phyloP scores from a whole-genome alignment of 1,140 invertebrate species.

The Pseudoatta argentina region DNA sequence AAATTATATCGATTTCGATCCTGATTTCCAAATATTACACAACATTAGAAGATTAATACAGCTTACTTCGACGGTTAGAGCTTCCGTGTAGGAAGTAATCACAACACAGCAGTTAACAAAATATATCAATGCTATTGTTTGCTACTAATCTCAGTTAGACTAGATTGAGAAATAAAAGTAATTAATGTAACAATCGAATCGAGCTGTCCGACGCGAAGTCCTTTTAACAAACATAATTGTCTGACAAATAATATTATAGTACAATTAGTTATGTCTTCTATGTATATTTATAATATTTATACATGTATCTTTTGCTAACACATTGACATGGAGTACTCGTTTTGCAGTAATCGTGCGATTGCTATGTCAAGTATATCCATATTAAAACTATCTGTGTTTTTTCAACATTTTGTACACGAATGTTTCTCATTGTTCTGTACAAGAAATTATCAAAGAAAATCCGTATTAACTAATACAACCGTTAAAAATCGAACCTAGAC shows the following conservation, averaged over 20 bases:
- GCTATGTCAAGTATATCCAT: constrained; percentile 29
- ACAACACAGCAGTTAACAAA: constrained; percentile 47
- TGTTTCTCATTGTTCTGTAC: constrained; percentile 65
- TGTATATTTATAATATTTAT: constrained; percentile 67
- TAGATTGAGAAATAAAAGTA: constrained; percentile 50
- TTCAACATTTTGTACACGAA: constrained; percentile 67
- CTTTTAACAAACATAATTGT: constrained; percentile 13
- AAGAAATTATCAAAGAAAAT: constrained; percentile 42
- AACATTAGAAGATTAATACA: constrained; percentile 39
- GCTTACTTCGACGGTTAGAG: constrained; percentile 16
- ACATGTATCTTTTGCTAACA: constrained; percentile 57
- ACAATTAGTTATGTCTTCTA: constrained; percentile 62
- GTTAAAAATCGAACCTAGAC: constrained; percentile 32
- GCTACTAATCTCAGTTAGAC: constrained; percentile 58
- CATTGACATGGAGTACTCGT: constrained; percentile 68
- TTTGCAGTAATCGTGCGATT: constrained; percentile 59
- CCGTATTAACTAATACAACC: constrained; percentile 22
- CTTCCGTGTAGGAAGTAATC: constrained; percentile 18
- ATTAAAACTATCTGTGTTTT: constrained; percentile 54
- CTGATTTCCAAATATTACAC: constrained; percentile 8
- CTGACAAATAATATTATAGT: constrained; percentile 48
- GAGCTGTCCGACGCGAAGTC: not conserved
- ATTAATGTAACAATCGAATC: constrained; percentile 19
- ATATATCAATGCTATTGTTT: constrained; percentile 29
- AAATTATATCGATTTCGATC: constrained; percentile 39